phyloP scores from a whole-genome alignment of 2,113 vertebrate species.

The Chunga burmeisteri region DNA sequence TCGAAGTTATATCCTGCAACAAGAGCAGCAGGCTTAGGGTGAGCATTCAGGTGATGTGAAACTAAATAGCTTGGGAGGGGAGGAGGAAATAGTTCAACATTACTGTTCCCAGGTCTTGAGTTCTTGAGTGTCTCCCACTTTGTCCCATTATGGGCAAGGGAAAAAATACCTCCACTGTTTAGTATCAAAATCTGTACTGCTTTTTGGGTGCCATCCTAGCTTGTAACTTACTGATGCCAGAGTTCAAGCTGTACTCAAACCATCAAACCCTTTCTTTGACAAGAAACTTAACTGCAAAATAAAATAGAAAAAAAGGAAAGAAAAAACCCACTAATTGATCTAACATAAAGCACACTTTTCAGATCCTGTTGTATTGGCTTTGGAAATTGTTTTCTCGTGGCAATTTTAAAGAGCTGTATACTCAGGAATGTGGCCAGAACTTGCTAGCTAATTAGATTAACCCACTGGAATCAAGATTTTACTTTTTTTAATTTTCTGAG shows the following conservation, averaged over 20 bases:
- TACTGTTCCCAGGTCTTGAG: not conserved
- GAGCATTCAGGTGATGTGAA: not conserved
- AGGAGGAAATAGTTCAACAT: not conserved
- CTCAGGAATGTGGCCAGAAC: not conserved
- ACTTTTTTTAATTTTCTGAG: not conserved
- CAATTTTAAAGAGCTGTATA: not conserved
- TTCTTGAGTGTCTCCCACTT: not conserved
- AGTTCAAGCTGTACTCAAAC: not conserved
- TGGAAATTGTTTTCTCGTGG: not conserved
- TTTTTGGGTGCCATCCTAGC: not conserved
- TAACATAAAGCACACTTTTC: not conserved
- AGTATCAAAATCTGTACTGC: not conserved
- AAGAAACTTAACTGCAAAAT: not conserved
- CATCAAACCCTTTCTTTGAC: not conserved
- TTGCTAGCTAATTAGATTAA: not conserved
- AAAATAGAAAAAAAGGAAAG: not conserved
- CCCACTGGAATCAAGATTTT: not conserved
- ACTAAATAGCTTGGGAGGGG: not conserved
- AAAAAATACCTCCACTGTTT: not conserved
- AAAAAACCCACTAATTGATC: rapidly evolving
- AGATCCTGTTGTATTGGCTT: not conserved
- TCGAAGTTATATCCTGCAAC: not conserved
- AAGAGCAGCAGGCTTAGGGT: not conserved
- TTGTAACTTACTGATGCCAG: not conserved
- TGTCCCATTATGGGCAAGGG: not conserved